These are phyloP conservation scores for Phrynocephalus versicolor DNA, from an alignment of 2,113 vertebrate genomes.

Conservation along the genomic window DNA sequence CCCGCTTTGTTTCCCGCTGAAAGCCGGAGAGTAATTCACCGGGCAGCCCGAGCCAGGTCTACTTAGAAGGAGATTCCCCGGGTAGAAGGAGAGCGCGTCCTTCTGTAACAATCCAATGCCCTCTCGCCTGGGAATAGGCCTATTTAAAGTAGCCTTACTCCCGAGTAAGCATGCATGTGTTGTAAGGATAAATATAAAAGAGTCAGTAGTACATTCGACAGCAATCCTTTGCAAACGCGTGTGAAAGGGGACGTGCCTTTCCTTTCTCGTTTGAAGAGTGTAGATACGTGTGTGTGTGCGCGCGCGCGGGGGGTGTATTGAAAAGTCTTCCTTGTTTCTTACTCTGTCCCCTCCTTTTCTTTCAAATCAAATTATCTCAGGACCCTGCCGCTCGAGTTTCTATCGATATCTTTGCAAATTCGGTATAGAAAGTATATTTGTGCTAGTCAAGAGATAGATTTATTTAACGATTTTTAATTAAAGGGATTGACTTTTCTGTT, in stretches of 20 bases:
- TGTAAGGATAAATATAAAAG: neutral
- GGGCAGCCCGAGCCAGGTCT: neutral
- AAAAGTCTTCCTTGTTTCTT: neutral
- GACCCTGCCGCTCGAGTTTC: neutral
- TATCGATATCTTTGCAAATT: neutral
- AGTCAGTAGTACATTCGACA: neutral
- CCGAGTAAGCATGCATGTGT: neutral
- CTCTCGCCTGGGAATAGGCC: neutral
- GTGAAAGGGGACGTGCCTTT: no score
- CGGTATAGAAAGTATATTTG: slow-evolving; percentile 20
- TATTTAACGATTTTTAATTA: slow-evolving; percentile 54
- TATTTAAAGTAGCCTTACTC: neutral
- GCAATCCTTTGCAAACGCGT: neutral
- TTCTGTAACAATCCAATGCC: neutral
- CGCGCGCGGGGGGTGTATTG: neutral
- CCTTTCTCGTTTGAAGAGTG: neutral
- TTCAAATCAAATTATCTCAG: neutral
- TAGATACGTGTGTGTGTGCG: neutral
- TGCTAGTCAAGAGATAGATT: slow-evolving; percentile 32
- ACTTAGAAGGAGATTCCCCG: neutral
- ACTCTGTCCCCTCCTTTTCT: neutral
- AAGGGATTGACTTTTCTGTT: slow-evolving; percentile 38
- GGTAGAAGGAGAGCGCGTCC: neutral
- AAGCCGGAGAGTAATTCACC: neutral
- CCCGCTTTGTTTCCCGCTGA: neutral